Evolutionary conservation across 1,140 invertebrate genomes (phyloP), one percentile per base, ranked within the genome.

Genomic region (Camponotus floridanus): DNA sequence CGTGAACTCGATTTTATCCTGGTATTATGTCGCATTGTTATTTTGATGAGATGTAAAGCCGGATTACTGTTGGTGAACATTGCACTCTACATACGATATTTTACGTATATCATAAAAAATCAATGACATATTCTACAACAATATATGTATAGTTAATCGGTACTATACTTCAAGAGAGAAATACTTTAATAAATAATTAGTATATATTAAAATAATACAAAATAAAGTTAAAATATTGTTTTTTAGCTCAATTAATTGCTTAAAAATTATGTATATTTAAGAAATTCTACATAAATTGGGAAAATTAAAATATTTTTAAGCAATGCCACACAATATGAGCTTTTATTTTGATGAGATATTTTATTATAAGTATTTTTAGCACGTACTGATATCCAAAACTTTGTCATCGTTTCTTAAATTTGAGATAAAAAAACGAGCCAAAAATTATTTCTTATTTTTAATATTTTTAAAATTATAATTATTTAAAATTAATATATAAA

Each of bases 21-120:
- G 61, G 73, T 85, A 78, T 85, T 85, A 85, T 88, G 84, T 88
- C 88, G 70, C 80, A 81, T 89, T 88, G 79, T 83, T 83, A 83
- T 83, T 83, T 83, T 83, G 87, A 89, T 88, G 87, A 89, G 88
- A 89, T 89, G 87, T 88, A 89, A 88, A 88, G 85, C 78, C 84
- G 87, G 87, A 89, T 89, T 88, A 89, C 81, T 84, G 73, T 68
- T 74, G 78, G 70, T 55, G 81, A 80, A 81, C 76, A 67, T 86
- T 64, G 86, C 68, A 85, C 79, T 78, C 21, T 36, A n/a, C 45
- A 45, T 45, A 42, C 15, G n/a, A 65, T 57, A 78, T 85, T 85
- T 78, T 74, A 61, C 4, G 26, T 18, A 13, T 21, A 39, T 55
- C 18, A 42, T n/a, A 59, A 33, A 57, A 51, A 76, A 45, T 61